phyloP scores from a whole-genome alignment of 2,113 vertebrate genomes.

The Nycticebus coucang region DNA sequence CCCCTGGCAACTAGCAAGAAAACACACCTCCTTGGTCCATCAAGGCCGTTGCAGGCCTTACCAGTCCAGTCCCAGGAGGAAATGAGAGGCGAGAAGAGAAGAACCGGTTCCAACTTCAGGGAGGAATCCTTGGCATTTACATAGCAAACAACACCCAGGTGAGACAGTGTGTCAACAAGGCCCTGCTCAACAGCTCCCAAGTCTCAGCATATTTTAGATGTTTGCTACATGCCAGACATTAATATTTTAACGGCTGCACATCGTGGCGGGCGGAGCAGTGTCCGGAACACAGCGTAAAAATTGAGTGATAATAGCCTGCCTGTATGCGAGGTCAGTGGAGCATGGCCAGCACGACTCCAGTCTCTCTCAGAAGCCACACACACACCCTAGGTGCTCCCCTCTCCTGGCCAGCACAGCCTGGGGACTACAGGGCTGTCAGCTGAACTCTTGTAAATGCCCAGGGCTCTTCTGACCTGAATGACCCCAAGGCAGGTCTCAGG shows the following conservation, averaged over 20 bases:
- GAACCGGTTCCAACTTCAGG: not conserved
- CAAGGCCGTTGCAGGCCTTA: no score
- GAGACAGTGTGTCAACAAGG: slow-evolving; percentile 25
- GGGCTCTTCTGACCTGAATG: not conserved
- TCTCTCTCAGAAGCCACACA: accelerated
- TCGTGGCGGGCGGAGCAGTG: not conserved
- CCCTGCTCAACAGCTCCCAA: not conserved
- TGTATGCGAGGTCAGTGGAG: not conserved
- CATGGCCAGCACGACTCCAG: accelerated
- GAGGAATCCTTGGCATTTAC: slow-evolving; percentile 49
- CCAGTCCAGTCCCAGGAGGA: not conserved
- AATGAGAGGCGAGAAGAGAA: not conserved
- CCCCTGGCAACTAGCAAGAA: not conserved
- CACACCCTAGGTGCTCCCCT: accelerated
- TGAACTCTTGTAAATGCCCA: accelerated
- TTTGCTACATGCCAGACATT: slow-evolving; percentile 67
- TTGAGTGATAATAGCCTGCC: slow-evolving; percentile 17
- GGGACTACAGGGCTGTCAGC: not conserved
- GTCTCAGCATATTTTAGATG: slow-evolving; percentile 64
- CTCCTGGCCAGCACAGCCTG: not conserved
- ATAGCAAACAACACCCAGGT: slow-evolving; percentile 64
- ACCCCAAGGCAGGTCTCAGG: not conserved
- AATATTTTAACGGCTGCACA: slow-evolving; percentile 54
- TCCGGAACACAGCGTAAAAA: slow-evolving; percentile 28
- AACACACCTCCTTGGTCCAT: not conserved